A percentile compares a stretch with the other conserved stretches of the same genome.
phyloP scores from a whole-genome alignment of 2,888 invertebrate species.

The Drosophila nr. fundita region DNA sequence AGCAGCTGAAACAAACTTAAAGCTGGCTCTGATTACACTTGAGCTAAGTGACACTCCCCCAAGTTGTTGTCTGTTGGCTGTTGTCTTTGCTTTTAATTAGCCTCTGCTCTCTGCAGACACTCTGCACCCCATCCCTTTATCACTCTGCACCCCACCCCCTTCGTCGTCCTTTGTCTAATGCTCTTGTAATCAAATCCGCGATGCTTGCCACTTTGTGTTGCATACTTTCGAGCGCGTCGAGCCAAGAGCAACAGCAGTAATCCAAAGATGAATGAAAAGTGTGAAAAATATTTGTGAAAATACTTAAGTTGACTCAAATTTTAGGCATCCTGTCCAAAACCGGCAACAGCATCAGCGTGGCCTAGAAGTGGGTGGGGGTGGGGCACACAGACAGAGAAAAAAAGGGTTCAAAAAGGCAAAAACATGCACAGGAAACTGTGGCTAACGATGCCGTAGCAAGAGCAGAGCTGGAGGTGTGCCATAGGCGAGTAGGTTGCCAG shows the following conservation, averaged over 20 bases:
- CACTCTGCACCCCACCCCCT: slow-evolving; percentile 9
- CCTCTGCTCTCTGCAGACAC: slow-evolving; percentile 26
- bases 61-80: slow-evolving; percentile 4
- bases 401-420: slow-evolving; percentile 67
- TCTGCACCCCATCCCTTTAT: slow-evolving; percentile 1
- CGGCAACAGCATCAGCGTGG: slow-evolving; percentile 19
- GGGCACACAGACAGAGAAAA: slow-evolving; percentile 14
- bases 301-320: slow-evolving; percentile 60
- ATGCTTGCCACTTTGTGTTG: slow-evolving; percentile 66
- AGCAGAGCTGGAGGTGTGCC: slow-evolving; percentile 23
- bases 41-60: slow-evolving; percentile 47
- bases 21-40: slow-evolving; percentile 69
- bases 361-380: neutral
- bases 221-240: slow-evolving; percentile 55
- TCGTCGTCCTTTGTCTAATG: slow-evolving; percentile 10
- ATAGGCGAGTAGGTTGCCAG: slow-evolving; percentile 48
- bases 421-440: slow-evolving; percentile 76
- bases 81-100: slow-evolving; percentile 77
- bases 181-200: slow-evolving; percentile 76
- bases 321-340: slow-evolving; percentile 34
- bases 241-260: slow-evolving; percentile 18
- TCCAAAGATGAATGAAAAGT: slow-evolving; percentile 48
- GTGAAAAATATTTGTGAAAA: slow-evolving; percentile 75
- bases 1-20: slow-evolving; percentile 38
- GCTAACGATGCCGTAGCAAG: slow-evolving; percentile 65